Evolutionary conservation across 2,797 vertebrate genomes (phyloP).

Genomic region (Gorsachius magnificus): DNA sequence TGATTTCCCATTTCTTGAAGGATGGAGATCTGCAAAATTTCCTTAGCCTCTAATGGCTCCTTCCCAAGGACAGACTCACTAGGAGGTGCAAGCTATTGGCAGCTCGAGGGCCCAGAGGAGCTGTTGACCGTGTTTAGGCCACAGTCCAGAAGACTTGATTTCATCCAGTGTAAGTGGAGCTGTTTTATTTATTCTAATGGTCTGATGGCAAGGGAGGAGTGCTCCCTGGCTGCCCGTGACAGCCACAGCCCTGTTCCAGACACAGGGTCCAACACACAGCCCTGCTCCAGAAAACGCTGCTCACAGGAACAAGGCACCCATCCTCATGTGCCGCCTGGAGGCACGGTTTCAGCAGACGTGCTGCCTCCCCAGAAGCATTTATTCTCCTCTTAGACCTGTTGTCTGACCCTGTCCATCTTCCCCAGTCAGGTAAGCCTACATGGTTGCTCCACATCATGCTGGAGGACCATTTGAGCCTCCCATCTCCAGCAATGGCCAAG

Average conservation of each 20-base stretch:
- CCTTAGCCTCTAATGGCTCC: slow-evolving; percentile 58
- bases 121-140: slow-evolving; percentile 69
- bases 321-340: background rate
- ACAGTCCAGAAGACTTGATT: slow-evolving; percentile 56
- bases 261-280: background rate
- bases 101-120: slow-evolving; percentile 62
- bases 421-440: background rate
- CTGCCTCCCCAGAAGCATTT: background rate
- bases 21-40: slow-evolving; percentile 49
- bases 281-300: background rate
- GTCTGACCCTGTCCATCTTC: background rate
- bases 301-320: background rate
- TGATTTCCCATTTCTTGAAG: slow-evolving; percentile 30
- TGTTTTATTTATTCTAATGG: slow-evolving; percentile 64
- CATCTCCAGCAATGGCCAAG: background rate
- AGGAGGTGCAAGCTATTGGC: slow-evolving; percentile 69
- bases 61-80: slow-evolving; percentile 68
- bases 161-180: slow-evolving; percentile 50
- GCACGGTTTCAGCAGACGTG: background rate
- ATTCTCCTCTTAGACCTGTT: background rate
- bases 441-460: background rate
- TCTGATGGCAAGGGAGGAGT: slow-evolving; percentile 51
- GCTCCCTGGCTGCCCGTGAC: slow-evolving; percentile 26
- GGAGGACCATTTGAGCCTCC: background rate
- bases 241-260: slow-evolving; percentile 41